phyloP scores from a whole-genome alignment of 2,113 vertebrate genomes.

The Notiomystis cincta region DNA sequence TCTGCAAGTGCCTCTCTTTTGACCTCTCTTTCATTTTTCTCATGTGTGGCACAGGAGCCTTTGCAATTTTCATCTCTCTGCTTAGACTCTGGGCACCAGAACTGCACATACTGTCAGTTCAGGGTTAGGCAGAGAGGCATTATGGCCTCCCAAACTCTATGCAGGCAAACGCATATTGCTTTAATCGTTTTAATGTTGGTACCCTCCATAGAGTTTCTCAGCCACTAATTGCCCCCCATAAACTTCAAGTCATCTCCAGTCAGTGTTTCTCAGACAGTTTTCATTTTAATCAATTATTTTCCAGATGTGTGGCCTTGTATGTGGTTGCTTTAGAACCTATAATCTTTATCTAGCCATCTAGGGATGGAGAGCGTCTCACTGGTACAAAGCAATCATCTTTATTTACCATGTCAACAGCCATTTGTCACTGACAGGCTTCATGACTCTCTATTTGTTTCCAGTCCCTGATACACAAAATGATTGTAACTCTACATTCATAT shows the following conservation, averaged over 20 bases:
- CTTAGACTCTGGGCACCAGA: neutral
- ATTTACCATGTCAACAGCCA: neutral
- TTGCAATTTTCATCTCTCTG: neutral
- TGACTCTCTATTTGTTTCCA: neutral
- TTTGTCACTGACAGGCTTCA: conserved; percentile 20
- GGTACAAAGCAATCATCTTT: conserved; percentile 6
- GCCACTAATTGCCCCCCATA: neutral
- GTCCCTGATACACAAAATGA: neutral
- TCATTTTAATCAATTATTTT: neutral
- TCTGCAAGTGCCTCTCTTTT: neutral
- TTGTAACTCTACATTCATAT: neutral
- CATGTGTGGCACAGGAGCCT: neutral
- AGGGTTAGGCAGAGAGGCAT: neutral
- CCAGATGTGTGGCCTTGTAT: neutral
- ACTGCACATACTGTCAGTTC: neutral
- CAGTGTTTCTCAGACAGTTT: neutral
- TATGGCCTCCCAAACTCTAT: neutral
- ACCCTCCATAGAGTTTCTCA: neutral
- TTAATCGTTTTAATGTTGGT: neutral
- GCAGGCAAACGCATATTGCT: neutral
- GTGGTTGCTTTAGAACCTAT: neutral
- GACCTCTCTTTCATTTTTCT: neutral
- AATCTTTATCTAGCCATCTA: neutral
- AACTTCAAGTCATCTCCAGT: neutral
- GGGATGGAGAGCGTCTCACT: neutral